Base-by-base conservation (phyloP, 1,140 invertebrate genomes). In the Aphaenogaster ashmeadi region DNA sequence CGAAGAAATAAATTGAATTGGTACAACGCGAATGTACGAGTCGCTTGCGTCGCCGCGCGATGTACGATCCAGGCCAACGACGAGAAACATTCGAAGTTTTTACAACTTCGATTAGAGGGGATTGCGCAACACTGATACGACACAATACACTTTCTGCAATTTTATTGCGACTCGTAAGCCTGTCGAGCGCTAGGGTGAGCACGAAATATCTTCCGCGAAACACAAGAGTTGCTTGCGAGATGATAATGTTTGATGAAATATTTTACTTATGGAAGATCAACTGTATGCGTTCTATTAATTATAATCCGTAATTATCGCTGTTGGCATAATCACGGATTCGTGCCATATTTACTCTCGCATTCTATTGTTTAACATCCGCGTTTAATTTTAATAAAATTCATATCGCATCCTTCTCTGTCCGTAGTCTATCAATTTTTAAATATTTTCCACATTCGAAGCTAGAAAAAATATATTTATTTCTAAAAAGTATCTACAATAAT, bases 1-100 rank as follows among this genome's bases (percentile, higher is more conserved):
- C 89, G 78, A 90, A 77, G 72, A 90, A 88, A 90, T 90, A 88
- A 90, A 90, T 90, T 90, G 67, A 79, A 90, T 90, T 58, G 86
- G 47, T 80, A 78, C 54, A 44, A 79, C 67, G 41, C 78, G 74
- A 38, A 9, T 64, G 36, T 64, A 64, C 15, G 18, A 86, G 60
- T 81, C 81, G 33, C 77, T 84, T 62, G 52, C 44, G 36, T 75
- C 80, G 54, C 0, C 15, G 11, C n/a, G 33, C 13, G 79, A 71
- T 41, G 67, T 77, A 41, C 52, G 71, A 88, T 69, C 67, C n/a
- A 50, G 69, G 66, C 54, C 50, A 56, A 44, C 41, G 54, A 50
- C 9, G 41, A 83, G 71, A 84, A 89, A 69, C 58, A 52, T 52
- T 87, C 71, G 33, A 87, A 87, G 56, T 41, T 90, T 89, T 84